Conservation (phyloP, 2,113 vertebrate species). For the Sphyrna mokarran region DNA sequence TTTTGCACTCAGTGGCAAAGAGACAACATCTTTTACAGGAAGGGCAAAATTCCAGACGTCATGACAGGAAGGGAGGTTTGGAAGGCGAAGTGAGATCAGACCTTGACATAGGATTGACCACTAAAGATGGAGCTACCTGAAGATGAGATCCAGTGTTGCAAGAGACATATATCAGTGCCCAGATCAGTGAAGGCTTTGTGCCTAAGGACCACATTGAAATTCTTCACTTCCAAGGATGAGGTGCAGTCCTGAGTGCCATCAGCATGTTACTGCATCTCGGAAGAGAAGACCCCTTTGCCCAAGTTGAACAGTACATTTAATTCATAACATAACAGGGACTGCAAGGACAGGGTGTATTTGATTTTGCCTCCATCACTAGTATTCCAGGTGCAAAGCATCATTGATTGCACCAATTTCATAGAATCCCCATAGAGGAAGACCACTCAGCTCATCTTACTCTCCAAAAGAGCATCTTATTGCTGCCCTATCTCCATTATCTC, state of each 20-base stretch:
- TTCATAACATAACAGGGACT: not conserved
- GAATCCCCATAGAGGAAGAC: too few relatives aligned
- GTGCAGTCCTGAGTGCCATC: not conserved
- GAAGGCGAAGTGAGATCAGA: not conserved
- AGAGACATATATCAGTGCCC: not conserved
- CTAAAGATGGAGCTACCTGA: not conserved
- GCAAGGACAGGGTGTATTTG: not conserved
- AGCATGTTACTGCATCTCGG: not conserved
- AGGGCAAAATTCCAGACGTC: not conserved
- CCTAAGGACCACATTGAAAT: not conserved
- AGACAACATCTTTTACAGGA: not conserved
- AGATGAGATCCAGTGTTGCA: too few relatives aligned
- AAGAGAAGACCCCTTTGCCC: not conserved
- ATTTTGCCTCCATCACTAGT: not conserved
- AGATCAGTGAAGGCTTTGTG: not conserved
- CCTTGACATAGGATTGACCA: not conserved
- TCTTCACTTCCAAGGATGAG: not conserved
- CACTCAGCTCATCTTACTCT: too few relatives aligned
- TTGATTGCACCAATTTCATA: not conserved
- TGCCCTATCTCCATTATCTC: too few relatives aligned
- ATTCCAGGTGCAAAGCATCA: not conserved
- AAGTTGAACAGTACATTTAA: not conserved
- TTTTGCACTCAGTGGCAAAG: not conserved
- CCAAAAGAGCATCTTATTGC: too few relatives aligned
- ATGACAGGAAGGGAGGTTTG: not conserved